phyloP scores from a whole-genome alignment of 2,113 vertebrate genomes.

The Burhinus bistriatus region DNA sequence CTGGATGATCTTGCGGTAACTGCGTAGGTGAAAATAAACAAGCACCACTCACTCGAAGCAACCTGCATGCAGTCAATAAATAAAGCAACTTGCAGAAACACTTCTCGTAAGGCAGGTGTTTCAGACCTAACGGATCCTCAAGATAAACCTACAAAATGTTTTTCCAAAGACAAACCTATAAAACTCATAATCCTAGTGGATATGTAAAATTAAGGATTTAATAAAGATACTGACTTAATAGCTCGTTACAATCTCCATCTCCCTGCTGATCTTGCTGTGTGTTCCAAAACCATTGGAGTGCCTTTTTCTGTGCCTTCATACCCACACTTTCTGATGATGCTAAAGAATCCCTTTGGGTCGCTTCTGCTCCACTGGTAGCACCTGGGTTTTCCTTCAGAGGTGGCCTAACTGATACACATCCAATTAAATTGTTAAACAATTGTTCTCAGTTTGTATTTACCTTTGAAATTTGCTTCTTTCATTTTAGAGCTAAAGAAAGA shows the following conservation, averaged over 20 bases:
- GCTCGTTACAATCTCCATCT: background rate
- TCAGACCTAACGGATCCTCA: background rate
- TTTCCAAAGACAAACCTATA: background rate
- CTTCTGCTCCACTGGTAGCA: background rate
- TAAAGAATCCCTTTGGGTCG: background rate
- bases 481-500: background rate
- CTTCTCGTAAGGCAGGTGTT: background rate
- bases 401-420: background rate
- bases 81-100: background rate
- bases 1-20: background rate
- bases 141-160: background rate
- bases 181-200: background rate
- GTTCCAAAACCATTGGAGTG: background rate
- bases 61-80: background rate
- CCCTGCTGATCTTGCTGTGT: rapidly evolving
- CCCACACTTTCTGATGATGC: background rate
- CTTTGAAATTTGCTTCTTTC: background rate
- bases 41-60: background rate
- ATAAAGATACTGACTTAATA: background rate
- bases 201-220: background rate
- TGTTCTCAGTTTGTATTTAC: background rate
- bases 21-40: background rate
- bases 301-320: background rate
- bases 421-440: background rate
- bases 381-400: background rate